These are phyloP conservation scores for Lophochroa leadbeateri DNA, from an alignment of 2,113 vertebrate genomes.

Conservation along the genomic window DNA sequence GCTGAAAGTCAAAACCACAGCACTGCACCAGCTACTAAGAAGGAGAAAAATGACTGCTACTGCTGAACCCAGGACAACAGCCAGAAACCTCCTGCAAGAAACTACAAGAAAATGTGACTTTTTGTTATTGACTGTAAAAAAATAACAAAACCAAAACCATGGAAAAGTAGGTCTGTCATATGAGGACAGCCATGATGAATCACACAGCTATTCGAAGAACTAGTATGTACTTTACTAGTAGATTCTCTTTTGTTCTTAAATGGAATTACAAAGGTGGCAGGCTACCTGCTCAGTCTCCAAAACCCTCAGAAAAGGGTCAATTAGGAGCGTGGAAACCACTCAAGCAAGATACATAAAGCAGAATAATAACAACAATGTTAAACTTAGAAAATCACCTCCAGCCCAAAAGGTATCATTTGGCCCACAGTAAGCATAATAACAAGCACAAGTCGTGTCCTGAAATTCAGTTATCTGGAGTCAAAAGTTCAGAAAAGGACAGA, in stretches of 20 bases:
- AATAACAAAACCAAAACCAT: rapidly evolving
- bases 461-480: neutral
- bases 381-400: neutral
- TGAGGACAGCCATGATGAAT: neutral
- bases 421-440: neutral
- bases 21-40: too few relatives aligned
- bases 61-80: neutral
- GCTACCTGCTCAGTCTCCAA: neutral
- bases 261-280: neutral
- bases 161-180: neutral
- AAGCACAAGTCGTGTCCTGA: neutral
- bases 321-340: neutral
- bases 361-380: neutral
- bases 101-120: neutral
- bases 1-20: too few relatives aligned
- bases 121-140: neutral
- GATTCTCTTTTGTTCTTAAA: neutral
- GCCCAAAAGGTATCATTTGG: neutral
- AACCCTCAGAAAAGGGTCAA: neutral
- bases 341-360: neutral
- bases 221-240: neutral
- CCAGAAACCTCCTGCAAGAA: neutral
- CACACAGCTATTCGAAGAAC: neutral
- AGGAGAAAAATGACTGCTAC: too few relatives aligned
- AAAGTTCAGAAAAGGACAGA: neutral